Evolutionary conservation across 2,797 vertebrate species (phyloP), one percentile per base, ranked within the genome.

Genomic region (Acanthis flammea): DNA sequence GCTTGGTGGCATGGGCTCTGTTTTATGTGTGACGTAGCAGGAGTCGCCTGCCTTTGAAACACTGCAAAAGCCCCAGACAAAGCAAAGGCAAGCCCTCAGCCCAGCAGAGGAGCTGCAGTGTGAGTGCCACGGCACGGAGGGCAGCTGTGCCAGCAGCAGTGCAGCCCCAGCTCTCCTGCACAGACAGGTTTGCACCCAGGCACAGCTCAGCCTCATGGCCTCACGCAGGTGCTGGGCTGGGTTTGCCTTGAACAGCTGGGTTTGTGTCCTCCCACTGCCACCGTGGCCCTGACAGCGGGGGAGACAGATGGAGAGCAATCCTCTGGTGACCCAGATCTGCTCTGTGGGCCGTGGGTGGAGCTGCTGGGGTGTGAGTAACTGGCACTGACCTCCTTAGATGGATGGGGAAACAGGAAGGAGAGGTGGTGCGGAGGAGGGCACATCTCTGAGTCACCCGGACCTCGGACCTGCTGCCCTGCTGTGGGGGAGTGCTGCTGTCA

Each of bases 301-400:
- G 63, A 79, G 65, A 27, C 2, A 31, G 65, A 30, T 61, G 9
- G 10, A 65, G 30, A 57, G 83, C 61, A 84, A 72, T 88, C 86
- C 76, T 57, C 53, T 9, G 42, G 47, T 93, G 92, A 94, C 95
- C 92, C 83, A 93, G 90, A 86, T 92, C 62, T 62, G 88, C 71
- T 81, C 73, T 3, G 19, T 78, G 90, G 86, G 86, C 83, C 3
- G 0, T 72, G 89, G 88, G 88, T 94, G 88, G 94, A 84, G 91
- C 80, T 45, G 5, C 67, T 6, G 2, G 68, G 58, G 21, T 35
- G 74, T n/a, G 83, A 72, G 65, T 76, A 41, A 33, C 27, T 18
- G 58, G 77, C 66, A 15, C 39, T 88, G 77, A 51, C 91, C 94
- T 94, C 84, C 41, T 82, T 71, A 25, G 23, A 2, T 2, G 51